A percentile compares a stretch with the other conserved stretches of the same genome.
Evolutionary conservation across 2,113 vertebrate genomes (phyloP).

Genomic region (Rhinopomastus cyanomelas): DNA sequence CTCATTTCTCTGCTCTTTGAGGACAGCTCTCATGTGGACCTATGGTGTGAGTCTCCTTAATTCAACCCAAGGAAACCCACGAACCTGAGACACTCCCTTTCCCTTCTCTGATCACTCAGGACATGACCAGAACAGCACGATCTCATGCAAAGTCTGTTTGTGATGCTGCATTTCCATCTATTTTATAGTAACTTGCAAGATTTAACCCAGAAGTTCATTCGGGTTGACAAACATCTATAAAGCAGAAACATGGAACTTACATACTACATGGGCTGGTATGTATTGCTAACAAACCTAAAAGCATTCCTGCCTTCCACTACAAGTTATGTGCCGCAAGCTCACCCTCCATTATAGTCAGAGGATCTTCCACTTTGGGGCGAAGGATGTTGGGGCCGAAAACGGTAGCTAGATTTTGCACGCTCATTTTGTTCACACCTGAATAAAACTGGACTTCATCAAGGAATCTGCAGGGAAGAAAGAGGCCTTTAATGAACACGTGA

Average conservation of each 20-base stretch:
- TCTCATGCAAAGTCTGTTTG: neutral
- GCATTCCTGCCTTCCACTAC: neutral
- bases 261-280: neutral
- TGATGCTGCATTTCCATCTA: neutral
- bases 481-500: neutral
- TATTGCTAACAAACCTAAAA: neutral
- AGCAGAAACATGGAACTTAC: neutral
- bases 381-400: slow-evolving; percentile 97
- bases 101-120: too few relatives aligned
- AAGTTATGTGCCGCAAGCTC: neutral
- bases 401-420: slow-evolving; percentile 93
- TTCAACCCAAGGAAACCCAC: too few relatives aligned
- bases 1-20: too few relatives aligned
- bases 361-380: slow-evolving; percentile 94
- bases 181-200: neutral
- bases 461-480: slow-evolving; percentile 78
- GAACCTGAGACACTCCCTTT: too few relatives aligned
- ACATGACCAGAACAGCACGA: neutral
- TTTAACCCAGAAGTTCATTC: neutral
- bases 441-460: slow-evolving; percentile 97
- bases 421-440: slow-evolving; percentile 98
- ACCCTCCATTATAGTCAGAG: slow-evolving; percentile 98
- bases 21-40: too few relatives aligned
- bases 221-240: neutral
- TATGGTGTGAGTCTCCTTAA: too few relatives aligned